Conservation (phyloP, 1,140 invertebrate species). For the Drosophila bocqueti region DNA sequence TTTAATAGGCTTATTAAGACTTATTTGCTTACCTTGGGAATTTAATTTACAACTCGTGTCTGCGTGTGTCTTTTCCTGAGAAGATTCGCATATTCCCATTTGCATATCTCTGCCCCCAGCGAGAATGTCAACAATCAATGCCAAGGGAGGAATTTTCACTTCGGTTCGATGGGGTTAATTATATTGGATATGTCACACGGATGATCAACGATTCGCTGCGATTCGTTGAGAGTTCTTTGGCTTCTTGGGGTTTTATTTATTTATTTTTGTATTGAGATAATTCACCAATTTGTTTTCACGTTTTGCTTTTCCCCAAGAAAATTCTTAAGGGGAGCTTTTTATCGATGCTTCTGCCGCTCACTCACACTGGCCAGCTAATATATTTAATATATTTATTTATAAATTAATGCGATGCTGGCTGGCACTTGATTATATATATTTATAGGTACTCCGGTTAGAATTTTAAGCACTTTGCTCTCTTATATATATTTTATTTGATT, state of each 20-base stretch:
- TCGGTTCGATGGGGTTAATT: conserved; percentile 44
- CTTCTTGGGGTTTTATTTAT: conserved; percentile 9
- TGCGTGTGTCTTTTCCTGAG: conserved; percentile 15
- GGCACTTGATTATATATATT: conserved; percentile 16
- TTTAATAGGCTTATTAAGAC: conserved; percentile 72
- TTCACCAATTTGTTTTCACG: conserved; percentile 70
- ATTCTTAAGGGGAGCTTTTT: conserved; percentile 33
- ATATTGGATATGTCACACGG: conserved; percentile 32
- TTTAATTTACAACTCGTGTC: conserved; percentile 67
- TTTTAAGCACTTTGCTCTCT: neutral
- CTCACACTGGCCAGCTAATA: conserved; percentile 42
- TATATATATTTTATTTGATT: conserved; percentile 3
- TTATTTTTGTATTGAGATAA: conserved; percentile 32
- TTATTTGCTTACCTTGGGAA: conserved; percentile 75
- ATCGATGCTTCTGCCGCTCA: conserved; percentile 27
- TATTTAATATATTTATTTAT: conserved; percentile 79
- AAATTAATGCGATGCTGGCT: conserved; percentile 63
- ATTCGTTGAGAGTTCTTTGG: conserved; percentile 32
- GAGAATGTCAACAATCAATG: conserved; percentile 66
- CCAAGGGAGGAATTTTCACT: conserved; percentile 24
- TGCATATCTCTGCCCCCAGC: conserved; percentile 40
- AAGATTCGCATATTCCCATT: conserved; percentile 54
- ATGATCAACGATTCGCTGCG: conserved; percentile 19
- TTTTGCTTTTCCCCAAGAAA: conserved; percentile 19
- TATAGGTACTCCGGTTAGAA: neutral